Base-by-base conservation (phyloP, 2,888 invertebrate genomes). In the Drosophila bunnanda region DNA sequence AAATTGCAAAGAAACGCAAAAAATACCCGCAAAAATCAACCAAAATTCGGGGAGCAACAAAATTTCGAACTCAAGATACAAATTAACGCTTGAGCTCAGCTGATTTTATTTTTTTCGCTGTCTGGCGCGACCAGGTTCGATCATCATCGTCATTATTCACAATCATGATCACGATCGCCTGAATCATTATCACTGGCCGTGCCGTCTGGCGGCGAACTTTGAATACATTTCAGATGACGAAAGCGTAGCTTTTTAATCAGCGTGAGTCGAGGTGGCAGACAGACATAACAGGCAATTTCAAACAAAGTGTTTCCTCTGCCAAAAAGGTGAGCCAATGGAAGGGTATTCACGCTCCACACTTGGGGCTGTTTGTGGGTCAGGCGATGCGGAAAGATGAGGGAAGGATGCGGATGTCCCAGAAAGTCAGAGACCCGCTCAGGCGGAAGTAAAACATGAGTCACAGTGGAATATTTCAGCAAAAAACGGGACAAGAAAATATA, bases 81-180 rank as follows among this genome's bases (percentile, higher is more conserved):
- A 54, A 60, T 62, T 36, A 34, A 38, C 30, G 34, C 9, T 25
- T 30, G 25, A 25, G 72, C 78, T 88, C 83, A 86, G 86, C 88
- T 80, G 80, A 88, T 83, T 59, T 73, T 82, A n/a, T 73, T 82
- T 66, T 50, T 78, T 65, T 66, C 30, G 32, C 41, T 62, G 82
- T 83, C 82, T 83, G 76, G 80, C 54, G 38, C 70, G 58, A 43
- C 58, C 41, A 22, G 20, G 25, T 34, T 50, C 39, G 57, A 48
- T 50, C 15, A 15, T 25, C 66, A 41, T 65, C 44, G 25, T 44
- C 66, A 30, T 25, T 25, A 25, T 25, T 48, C 38, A 61, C 61
- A 30, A 64, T 64, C 20, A 58, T 9, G 4, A 55, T 74, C 36
- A 57, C 46, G 74, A 66, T 67, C 67, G 69, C 15, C 50, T 20